phyloP scores from a whole-genome alignment of 2,797 vertebrate species.

The Peromyscus aztecus region DNA sequence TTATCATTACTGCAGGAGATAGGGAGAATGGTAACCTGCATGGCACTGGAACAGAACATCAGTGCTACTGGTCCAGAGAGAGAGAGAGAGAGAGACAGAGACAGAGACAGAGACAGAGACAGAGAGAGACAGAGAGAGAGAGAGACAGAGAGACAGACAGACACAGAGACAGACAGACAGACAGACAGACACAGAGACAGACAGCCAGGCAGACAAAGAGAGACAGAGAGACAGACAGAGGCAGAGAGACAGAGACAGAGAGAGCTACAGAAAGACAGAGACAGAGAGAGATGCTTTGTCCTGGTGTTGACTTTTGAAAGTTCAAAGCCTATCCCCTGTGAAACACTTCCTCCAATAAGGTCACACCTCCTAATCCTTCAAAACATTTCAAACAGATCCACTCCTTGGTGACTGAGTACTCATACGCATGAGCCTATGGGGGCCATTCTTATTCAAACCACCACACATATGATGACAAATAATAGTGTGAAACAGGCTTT shows the following conservation, averaged over 20 bases:
- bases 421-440: neutral
- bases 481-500: neutral
- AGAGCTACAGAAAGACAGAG: too few species aligned
- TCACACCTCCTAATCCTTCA: neutral
- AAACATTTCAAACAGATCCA: neutral
- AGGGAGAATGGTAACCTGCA: neutral
- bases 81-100: too few species aligned
- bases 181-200: too few species aligned
- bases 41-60: neutral
- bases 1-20: neutral
- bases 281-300: neutral
- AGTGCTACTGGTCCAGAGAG: neutral
- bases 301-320: neutral
- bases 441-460: neutral
- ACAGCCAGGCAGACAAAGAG: too few species aligned
- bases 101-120: too few species aligned
- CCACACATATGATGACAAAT: neutral
- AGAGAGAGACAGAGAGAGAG: too few species aligned
- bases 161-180: neutral
- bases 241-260: neutral
- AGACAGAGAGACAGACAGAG: too few species aligned
- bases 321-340: neutral
- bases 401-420: neutral
- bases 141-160: neutral
- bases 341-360: neutral